Evolutionary conservation across 2,888 invertebrate genomes (phyloP).

Genomic region (Eumerus sabulonum): DNA sequence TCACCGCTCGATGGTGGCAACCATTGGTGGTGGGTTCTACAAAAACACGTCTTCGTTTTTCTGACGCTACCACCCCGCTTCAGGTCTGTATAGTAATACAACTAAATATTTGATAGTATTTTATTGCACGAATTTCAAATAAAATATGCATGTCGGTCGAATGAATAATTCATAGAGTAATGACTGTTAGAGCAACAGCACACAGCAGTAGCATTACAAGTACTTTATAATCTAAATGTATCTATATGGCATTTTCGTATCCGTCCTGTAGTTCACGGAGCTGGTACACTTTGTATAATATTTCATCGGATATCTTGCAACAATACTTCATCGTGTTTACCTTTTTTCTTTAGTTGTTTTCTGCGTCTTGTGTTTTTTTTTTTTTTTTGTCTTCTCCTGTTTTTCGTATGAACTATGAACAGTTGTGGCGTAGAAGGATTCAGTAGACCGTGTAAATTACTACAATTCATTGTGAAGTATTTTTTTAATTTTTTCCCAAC

Average conservation of each 20-base stretch:
- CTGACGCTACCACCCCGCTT: slow-evolving; percentile 7
- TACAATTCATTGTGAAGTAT: slow-evolving; percentile 56
- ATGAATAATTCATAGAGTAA: slow-evolving; percentile 78
- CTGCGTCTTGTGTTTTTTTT: slow-evolving; percentile 21
- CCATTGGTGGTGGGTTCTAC: slow-evolving; percentile 29
- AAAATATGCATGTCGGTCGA: slow-evolving; percentile 77
- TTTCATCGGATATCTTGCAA: slow-evolving; percentile 63
- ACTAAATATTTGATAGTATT: slow-evolving; percentile 78
- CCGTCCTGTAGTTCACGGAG: background rate
- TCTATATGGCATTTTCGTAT: slow-evolving; percentile 58
- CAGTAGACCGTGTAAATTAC: slow-evolving; percentile 64
- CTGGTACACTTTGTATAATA: slow-evolving; percentile 46
- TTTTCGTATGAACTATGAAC: slow-evolving; percentile 14
- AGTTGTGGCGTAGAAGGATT: slow-evolving; percentile 44
- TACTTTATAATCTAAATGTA: slow-evolving; percentile 67
- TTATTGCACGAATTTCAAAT: slow-evolving; percentile 78
- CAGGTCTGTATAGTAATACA: slow-evolving; percentile 70
- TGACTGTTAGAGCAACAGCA: slow-evolving; percentile 71
- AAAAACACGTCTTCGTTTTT: slow-evolving; percentile 41
- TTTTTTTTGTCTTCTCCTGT: background rate
- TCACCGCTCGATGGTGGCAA: slow-evolving; percentile 12
- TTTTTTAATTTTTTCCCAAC: slow-evolving; percentile 57
- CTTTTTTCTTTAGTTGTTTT: slow-evolving; percentile 46
- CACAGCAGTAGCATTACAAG: slow-evolving; percentile 61
- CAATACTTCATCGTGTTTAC: slow-evolving; percentile 66